Evolutionary conservation across 1,140 invertebrate genomes (phyloP).

Genomic region (Gerris buenoi): DNA sequence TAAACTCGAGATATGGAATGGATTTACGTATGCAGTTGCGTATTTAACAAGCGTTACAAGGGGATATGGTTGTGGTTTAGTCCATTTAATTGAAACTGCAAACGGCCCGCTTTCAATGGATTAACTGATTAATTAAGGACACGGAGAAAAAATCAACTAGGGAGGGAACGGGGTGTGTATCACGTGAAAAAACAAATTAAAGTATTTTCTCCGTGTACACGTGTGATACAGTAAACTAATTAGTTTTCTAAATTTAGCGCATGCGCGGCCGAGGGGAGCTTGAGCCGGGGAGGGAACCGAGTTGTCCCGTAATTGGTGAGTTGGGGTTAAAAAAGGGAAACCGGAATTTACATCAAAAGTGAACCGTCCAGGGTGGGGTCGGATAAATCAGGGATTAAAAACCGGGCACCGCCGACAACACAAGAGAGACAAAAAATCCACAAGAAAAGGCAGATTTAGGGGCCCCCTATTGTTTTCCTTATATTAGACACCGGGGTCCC

Average conservation of each 20-base stretch:
- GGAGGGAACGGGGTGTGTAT: not conserved
- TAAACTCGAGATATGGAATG: too few relatives aligned
- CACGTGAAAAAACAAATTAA: not conserved
- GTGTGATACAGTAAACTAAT: not conserved
- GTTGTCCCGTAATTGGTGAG: not conserved
- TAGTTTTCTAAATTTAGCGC: not conserved
- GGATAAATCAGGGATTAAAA: not conserved
- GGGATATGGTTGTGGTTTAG: too few relatives aligned
- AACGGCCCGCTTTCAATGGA: not conserved
- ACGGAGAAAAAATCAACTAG: not conserved
- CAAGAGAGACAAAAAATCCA: not conserved
- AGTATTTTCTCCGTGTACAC: not conserved
- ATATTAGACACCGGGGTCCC: not conserved
- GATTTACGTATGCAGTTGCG: too few relatives aligned
- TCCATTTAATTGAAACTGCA: not conserved
- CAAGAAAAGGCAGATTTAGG: not conserved
- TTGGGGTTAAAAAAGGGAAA: not conserved
- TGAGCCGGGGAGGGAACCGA: not conserved
- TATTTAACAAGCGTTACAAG: too few relatives aligned
- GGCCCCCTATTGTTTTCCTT: not conserved
- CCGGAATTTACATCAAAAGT: not conserved
- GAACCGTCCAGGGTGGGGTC: not conserved
- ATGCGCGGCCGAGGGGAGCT: not conserved
- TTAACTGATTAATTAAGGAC: not conserved
- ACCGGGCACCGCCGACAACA: not conserved